These are phyloP conservation scores for Anarrhichthys ocellatus DNA, from an alignment of 2,113 vertebrate species.

Conservation along the genomic window DNA sequence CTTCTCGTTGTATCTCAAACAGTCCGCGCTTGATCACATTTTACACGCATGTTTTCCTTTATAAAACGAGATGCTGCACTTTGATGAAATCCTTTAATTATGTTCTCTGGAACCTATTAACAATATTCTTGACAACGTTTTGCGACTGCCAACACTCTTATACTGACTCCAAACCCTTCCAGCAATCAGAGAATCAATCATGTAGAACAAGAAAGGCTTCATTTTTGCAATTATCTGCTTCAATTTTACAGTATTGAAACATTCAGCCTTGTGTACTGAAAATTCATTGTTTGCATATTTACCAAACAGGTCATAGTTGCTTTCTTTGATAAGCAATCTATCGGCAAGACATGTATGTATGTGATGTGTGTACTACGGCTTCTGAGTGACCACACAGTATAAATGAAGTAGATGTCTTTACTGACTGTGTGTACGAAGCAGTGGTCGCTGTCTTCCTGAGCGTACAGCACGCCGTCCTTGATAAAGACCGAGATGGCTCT, in stretches of 20 bases:
- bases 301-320: neutral
- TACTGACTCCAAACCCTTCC: constrained; percentile 6
- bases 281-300: neutral
- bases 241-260: constrained; percentile 21
- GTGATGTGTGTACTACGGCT: neutral
- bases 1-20: neutral
- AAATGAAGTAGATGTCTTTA: neutral
- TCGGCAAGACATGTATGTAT: neutral
- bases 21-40: constrained; percentile 3
- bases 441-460: constrained; percentile 92
- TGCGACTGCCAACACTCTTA: neutral
- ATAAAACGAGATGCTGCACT: neutral
- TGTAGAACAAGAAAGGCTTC: constrained; percentile 26
- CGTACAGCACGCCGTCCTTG: constrained; percentile 94
- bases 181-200: neutral
- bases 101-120: constrained; percentile 21
- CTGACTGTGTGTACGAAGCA: constrained; percentile 91
- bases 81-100: neutral
- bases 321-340: neutral
- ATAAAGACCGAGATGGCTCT: constrained; percentile 98
- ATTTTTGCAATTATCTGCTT: constrained; percentile 29
- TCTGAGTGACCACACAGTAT: neutral
- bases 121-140: constrained; percentile 2
- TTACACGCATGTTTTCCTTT: constrained; percentile 9
- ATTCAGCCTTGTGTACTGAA: constrained; percentile 21